A percentile compares a stretch with the other conserved stretches of the same genome.
phyloP scores from a whole-genome alignment of 2,888 invertebrate species.

The Microdon myrmicae region DNA sequence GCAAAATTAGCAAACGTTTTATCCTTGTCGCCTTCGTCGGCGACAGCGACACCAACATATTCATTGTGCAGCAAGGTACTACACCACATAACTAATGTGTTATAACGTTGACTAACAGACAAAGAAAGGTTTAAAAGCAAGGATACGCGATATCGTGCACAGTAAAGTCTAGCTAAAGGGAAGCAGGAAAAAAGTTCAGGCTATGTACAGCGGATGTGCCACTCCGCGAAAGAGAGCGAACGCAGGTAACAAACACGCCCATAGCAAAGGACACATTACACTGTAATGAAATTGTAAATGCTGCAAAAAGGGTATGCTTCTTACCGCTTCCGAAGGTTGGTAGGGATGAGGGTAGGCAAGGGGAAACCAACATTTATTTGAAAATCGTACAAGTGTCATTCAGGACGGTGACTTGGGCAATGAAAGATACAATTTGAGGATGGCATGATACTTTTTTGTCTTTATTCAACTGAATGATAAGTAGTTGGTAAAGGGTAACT shows the following conservation, averaged over 20 bases:
- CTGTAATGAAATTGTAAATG: constrained; percentile 51
- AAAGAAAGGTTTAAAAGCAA: too few species aligned
- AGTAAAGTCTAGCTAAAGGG: too few species aligned
- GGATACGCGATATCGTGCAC: too few species aligned
- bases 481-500: constrained; percentile 25
- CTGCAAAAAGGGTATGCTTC: constrained; percentile 45
- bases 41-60: constrained; percentile 37
- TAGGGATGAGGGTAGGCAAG: constrained; percentile 1
- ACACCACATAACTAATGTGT: too few species aligned
- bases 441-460: constrained; percentile 23
- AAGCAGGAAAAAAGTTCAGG: constrained; percentile 5
- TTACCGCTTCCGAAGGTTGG: constrained; percentile 11
- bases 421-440: too few species aligned
- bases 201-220: too few species aligned
- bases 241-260: too few species aligned
- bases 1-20: constrained; percentile 35
- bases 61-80: constrained; percentile 11
- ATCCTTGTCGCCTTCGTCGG: constrained; percentile 25
- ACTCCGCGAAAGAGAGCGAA: too few species aligned
- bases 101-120: too few species aligned
- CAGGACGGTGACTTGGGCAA: too few species aligned
- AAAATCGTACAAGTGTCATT: constrained; percentile 42
- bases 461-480: constrained; percentile 22
- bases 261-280: constrained; percentile 25
- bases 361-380: constrained; percentile 12